phyloP scores from a whole-genome alignment of 2,888 invertebrate species.

The Tenodera sinensis region DNA sequence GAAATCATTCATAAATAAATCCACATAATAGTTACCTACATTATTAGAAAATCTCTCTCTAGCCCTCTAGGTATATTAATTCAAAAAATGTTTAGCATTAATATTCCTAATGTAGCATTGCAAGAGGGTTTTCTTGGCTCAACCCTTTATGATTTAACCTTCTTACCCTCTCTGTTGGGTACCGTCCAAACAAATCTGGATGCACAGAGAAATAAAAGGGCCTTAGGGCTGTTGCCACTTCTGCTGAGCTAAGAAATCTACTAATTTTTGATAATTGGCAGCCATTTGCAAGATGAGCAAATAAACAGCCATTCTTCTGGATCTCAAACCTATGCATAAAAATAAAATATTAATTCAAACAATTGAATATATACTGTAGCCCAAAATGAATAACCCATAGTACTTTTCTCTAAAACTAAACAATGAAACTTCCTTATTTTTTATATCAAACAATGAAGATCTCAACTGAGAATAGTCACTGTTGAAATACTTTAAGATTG shows the following conservation, averaged over 20 bases:
- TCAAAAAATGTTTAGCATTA: background rate
- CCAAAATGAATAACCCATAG: background rate
- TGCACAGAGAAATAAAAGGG: constrained; percentile 95
- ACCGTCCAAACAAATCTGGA: constrained; percentile 90
- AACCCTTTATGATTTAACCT: background rate
- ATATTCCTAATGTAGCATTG: too few relatives aligned
- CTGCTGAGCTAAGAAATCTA: constrained; percentile 61
- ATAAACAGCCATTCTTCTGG: background rate
- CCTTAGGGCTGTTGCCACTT: constrained; percentile 84
- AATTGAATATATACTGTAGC: background rate
- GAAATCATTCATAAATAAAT: background rate
- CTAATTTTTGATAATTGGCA: background rate
- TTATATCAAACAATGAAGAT: too few relatives aligned
- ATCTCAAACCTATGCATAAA: background rate
- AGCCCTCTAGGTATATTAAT: background rate
- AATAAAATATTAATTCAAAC: background rate
- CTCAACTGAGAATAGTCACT: too few relatives aligned
- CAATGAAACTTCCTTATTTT: too few relatives aligned
- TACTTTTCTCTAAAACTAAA: background rate
- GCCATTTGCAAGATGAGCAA: background rate
- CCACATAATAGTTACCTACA: background rate
- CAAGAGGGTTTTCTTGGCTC: background rate
- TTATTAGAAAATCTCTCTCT: background rate
- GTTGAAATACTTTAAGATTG: too few relatives aligned
- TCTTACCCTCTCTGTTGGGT: constrained; percentile 81